Evolutionary conservation across 2,888 invertebrate species (phyloP).

Genomic region (Celastrina argiolus): DNA sequence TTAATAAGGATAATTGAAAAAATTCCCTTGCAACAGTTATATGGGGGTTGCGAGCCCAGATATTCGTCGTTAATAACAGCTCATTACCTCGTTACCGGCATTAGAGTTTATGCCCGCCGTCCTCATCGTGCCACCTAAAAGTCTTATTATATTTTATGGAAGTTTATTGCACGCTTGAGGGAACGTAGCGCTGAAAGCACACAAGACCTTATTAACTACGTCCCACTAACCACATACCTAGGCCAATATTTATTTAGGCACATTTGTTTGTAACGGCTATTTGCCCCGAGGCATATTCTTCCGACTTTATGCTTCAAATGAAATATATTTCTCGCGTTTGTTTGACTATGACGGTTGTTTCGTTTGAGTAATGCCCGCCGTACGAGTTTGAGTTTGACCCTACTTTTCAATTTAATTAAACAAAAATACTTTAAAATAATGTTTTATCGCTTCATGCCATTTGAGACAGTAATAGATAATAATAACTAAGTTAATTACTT

Average conservation of each 20-base stretch:
- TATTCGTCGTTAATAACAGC: slow-evolving; percentile 10
- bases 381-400: too few species aligned
- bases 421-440: too few species aligned
- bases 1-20: neutral
- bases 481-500: too few species aligned
- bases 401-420: too few species aligned
- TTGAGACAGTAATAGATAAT: too few species aligned
- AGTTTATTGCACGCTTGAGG: slow-evolving; percentile 56
- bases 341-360: neutral
- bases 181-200: slow-evolving; percentile 53
- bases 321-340: slow-evolving; percentile 8
- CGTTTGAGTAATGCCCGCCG: neutral
- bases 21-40: neutral
- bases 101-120: slow-evolving; percentile 42
- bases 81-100: slow-evolving; percentile 12
- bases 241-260: slow-evolving; percentile 46
- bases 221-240: slow-evolving; percentile 48
- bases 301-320: slow-evolving; percentile 20
- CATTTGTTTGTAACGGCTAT: slow-evolving; percentile 35
- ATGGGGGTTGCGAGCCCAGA: neutral
- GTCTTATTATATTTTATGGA: slow-evolving; percentile 72
- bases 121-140: slow-evolving; percentile 43
- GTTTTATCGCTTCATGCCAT: too few species aligned
- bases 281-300: slow-evolving; percentile 33
- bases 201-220: slow-evolving; percentile 52